phyloP scores from a whole-genome alignment of 2,888 invertebrate species.

The Sceliomorpha sp. region DNA sequence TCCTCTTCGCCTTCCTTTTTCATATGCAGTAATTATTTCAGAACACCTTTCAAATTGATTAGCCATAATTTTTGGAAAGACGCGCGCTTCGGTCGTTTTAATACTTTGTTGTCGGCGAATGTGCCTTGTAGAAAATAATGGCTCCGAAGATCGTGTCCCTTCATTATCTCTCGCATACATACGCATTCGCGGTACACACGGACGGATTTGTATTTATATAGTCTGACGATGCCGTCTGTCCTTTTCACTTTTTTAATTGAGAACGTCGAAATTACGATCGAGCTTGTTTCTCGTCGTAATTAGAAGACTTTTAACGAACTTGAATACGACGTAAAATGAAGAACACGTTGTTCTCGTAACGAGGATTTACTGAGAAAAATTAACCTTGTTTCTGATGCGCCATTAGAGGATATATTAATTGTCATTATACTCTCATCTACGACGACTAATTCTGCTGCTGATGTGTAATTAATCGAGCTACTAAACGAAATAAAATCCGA shows the following conservation, averaged over 20 bases:
- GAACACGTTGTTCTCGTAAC: constrained; percentile 22
- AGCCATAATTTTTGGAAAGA: constrained; percentile 56
- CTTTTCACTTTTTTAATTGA: constrained; percentile 51
- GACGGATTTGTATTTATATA: constrained; percentile 35
- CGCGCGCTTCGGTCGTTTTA: constrained; percentile 43
- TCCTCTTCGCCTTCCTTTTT: constrained; percentile 6
- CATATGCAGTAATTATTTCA: constrained; percentile 46
- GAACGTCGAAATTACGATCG: constrained; percentile 46
- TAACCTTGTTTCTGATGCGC: constrained; percentile 16
- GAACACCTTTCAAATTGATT: constrained; percentile 57
- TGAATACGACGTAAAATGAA: constrained; percentile 39
- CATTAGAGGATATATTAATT: constrained; percentile 29
- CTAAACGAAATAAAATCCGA: constrained; percentile 12
- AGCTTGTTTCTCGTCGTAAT: constrained; percentile 33
- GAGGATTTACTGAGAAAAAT: constrained; percentile 39
- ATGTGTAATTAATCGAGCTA: constrained; percentile 13
- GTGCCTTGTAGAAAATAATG: constrained; percentile 53
- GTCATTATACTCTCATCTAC: constrained; percentile 24
- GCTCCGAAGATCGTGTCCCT: constrained; percentile 50
- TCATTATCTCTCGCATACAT: constrained; percentile 38
- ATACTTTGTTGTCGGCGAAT: constrained; percentile 55
- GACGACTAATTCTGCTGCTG: constrained; percentile 4
- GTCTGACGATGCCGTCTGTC: constrained; percentile 50
- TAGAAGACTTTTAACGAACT: constrained; percentile 51
- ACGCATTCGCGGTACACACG: constrained; percentile 29